Evolutionary conservation across 2,888 invertebrate genomes (phyloP).

Genomic region (Eupelmus urozonus): DNA sequence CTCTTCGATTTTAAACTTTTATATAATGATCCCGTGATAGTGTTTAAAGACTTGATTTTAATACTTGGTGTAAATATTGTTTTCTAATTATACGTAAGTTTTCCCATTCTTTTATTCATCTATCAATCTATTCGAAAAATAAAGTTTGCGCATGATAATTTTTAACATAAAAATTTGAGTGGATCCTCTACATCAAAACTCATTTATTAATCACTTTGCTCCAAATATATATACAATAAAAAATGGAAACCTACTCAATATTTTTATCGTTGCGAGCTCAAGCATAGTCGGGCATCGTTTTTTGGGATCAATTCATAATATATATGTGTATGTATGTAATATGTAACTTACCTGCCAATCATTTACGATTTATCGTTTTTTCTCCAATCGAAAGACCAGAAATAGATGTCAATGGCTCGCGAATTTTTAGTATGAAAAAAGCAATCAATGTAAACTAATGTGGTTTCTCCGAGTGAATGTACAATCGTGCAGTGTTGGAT

Average conservation of each 20-base stretch:
- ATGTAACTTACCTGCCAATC: conserved; percentile 35
- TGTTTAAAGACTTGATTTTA: conserved; percentile 17
- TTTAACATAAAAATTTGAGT: conserved; percentile 19
- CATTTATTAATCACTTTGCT: neutral
- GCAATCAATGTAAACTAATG: conserved; percentile 11
- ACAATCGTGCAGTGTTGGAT: conserved; percentile 18
- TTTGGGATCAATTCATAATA: conserved; percentile 18
- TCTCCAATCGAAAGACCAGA: neutral
- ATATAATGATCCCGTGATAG: neutral
- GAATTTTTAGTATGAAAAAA: conserved; percentile 4
- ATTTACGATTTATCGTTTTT: neutral
- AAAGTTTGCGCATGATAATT: neutral
- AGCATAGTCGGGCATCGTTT: conserved; percentile 3
- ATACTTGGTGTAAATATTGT: conserved; percentile 5
- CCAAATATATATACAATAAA: conserved; percentile 3
- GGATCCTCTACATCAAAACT: conserved; percentile 20
- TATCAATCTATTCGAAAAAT: neutral
- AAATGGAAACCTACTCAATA: conserved; percentile 6
- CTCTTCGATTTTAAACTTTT: neutral
- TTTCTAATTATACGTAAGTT: neutral
- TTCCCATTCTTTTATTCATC: neutral
- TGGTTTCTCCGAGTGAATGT: neutral
- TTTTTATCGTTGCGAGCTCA: conserved; percentile 34
- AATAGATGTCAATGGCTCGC: conserved; percentile 22
- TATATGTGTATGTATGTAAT: conserved; percentile 18